Conservation (phyloP, 1,140 invertebrate genomes). For the Hermetia illucens region DNA sequence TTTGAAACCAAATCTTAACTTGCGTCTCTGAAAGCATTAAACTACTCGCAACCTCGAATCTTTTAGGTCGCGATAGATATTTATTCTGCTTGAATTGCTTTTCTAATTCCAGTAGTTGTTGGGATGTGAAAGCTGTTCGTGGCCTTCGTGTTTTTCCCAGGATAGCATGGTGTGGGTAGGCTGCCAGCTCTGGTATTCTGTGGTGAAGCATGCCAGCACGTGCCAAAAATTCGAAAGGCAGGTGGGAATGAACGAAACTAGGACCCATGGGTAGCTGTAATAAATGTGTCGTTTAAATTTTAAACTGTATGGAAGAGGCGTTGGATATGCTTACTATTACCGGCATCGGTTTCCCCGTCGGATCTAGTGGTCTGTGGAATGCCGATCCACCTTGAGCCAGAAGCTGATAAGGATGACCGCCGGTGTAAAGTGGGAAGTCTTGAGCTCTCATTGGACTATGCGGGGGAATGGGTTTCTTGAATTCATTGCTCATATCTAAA, state of each 20-base stretch:
- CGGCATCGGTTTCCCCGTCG: slow-evolving; percentile 28
- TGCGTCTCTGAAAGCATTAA: slow-evolving; percentile 97
- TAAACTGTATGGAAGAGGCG: neutral
- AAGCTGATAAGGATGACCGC: slow-evolving; percentile 29
- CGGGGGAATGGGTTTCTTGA: slow-evolving; percentile 27
- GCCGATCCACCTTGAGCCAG: slow-evolving; percentile 25
- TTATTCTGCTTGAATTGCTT: slow-evolving; percentile 98
- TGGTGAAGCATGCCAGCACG: slow-evolving; percentile 75
- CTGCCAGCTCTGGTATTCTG: slow-evolving; percentile 54
- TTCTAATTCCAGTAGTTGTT: slow-evolving; percentile 94
- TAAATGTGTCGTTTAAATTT: neutral
- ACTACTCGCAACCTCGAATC: slow-evolving; percentile 96
- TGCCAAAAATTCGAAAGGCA: slow-evolving; percentile 72
- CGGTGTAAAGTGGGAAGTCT: slow-evolving; percentile 28
- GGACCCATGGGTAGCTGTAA: slow-evolving; percentile 26
- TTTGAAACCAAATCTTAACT: slow-evolving; percentile 97
- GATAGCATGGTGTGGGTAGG: slow-evolving; percentile 48
- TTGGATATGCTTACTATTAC: slow-evolving; percentile 10
- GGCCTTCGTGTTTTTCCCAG: slow-evolving; percentile 91
- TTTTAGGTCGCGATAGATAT: slow-evolving; percentile 92
- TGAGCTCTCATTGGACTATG: slow-evolving; percentile 26
- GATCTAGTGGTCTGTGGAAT: slow-evolving; percentile 26
- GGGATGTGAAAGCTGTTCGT: slow-evolving; percentile 93
- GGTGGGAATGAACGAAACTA: slow-evolving; percentile 48
- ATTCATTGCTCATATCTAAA: slow-evolving; percentile 25